These are phyloP conservation scores for Trichosurus vulpecula DNA, from an alignment of 2,797 vertebrate species.

Conservation along the genomic window DNA sequence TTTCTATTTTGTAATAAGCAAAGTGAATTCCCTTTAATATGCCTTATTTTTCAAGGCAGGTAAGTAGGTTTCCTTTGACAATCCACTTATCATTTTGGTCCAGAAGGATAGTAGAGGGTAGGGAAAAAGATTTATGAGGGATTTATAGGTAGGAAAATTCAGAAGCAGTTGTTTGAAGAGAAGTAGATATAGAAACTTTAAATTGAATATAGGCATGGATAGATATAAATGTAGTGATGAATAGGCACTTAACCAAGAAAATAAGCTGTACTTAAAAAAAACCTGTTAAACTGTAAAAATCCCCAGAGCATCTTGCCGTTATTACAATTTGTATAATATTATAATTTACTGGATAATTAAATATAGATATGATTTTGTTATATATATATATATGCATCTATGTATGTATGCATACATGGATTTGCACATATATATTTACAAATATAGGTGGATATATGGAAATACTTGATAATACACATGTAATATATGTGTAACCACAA, in stretches of 20 bases:
- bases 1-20: not conserved
- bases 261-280: not conserved
- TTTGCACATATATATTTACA: not conserved
- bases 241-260: not conserved
- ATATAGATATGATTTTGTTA: not conserved
- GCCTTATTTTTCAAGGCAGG: not conserved
- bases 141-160: not conserved
- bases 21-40: conserved; percentile 13
- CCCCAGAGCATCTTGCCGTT: not conserved
- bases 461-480: not conserved
- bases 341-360: not conserved
- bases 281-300: not conserved
- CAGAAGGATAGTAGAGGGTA: not conserved
- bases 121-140: too few relatives aligned
- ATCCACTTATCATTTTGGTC: not conserved
- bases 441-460: not conserved
- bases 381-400: too few relatives aligned
- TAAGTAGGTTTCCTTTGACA: conserved; percentile 5
- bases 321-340: not conserved
- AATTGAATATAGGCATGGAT: not conserved
- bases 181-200: not conserved
- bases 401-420: not conserved
- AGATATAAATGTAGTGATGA: not conserved
- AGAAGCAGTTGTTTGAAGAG: not conserved
- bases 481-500: not conserved